Evolutionary conservation across 2,888 invertebrate species (phyloP), one percentile per base, ranked within the genome.

Genomic region (Drosophila nr. perissopoda): DNA sequence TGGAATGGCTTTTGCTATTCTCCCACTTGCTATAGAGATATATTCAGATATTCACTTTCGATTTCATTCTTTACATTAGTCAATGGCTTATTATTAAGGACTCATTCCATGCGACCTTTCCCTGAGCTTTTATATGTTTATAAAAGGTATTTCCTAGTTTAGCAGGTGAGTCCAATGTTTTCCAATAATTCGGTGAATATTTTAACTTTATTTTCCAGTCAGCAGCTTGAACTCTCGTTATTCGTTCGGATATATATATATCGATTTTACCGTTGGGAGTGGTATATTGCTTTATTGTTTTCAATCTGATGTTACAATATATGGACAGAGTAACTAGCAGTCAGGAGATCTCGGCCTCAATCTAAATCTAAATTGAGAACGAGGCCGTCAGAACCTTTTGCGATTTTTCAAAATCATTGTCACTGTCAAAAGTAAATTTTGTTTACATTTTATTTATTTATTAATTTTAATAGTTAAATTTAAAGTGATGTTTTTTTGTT

Each of bases 401-500:
- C 46, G 46, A 4, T 13, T 46, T 21, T 21, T 33, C 4, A 33
- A 46, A 46, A 46, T 46, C 46, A 46, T 46, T 46, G 3, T 13
- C 42, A 21, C 13, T 4, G 21, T 21, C 46, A 46, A 56, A 48
- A 46, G n/a, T 59, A 25, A 46, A 53, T 60, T 64, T 66, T 66
- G 72, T 72, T 68, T 77, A 77, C 76, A 78, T 53, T 77, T 77
- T 77, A 70, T 77, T 76, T 69, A 70, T 73, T 77, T 70, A 77
- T 83, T 78, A 76, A 78, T 77, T 62, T 76, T 83, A 83, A 57
- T 79, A 84, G 74, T 82, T 84, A 80, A 68, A 77, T 80, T 84
- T 84, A 84, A 83, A 77, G 82, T 84, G 82, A 82, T 67, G 70
- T 64, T 56, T 46, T 46, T 74, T 77, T 84, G 82, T 84, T 84